These are phyloP conservation scores for Xanthia togata DNA, from an alignment of 2,888 invertebrate genomes.

Conservation along the genomic window DNA sequence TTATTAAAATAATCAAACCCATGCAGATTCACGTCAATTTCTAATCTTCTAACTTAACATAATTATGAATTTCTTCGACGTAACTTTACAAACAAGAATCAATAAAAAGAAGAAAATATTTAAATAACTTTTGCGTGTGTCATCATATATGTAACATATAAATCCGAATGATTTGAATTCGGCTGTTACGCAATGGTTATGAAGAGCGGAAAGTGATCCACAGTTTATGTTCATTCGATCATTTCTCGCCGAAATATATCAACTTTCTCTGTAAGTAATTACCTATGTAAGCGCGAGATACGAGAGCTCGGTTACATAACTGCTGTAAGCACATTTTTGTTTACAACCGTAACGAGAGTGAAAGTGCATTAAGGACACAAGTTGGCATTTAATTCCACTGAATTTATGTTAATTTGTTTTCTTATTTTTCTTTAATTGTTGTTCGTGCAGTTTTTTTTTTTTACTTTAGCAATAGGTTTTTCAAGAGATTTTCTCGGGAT, in stretches of 20 bases:
- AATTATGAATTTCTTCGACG: slow-evolving; percentile 30
- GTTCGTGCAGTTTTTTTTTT: background rate
- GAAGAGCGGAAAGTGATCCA: slow-evolving; percentile 75
- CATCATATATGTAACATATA: slow-evolving; percentile 67
- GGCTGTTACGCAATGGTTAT: slow-evolving; percentile 77
- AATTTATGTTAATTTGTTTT: slow-evolving; percentile 20
- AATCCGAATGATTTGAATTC: slow-evolving; percentile 58
- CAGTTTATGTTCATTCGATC: slow-evolving; percentile 80
- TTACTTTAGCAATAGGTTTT: background rate
- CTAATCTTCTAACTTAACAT: slow-evolving; percentile 33
- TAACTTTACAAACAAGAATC: background rate
- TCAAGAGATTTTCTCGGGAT: background rate
- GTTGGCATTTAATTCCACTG: slow-evolving; percentile 48
- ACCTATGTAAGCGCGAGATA: slow-evolving; percentile 71
- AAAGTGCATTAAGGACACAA: slow-evolving; percentile 77
- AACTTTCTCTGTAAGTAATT: slow-evolving; percentile 86
- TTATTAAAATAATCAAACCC: background rate
- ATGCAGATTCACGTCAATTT: slow-evolving; percentile 24
- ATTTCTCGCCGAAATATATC: slow-evolving; percentile 85
- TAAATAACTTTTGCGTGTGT: slow-evolving; percentile 57
- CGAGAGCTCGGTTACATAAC: slow-evolving; percentile 73
- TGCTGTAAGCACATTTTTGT: slow-evolving; percentile 75
- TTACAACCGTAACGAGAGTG: slow-evolving; percentile 72
- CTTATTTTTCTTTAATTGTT: background rate
- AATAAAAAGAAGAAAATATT: slow-evolving; percentile 37